Evolutionary conservation across 1,140 invertebrate genomes (phyloP).

Genomic region (Olivierus martensii): DNA sequence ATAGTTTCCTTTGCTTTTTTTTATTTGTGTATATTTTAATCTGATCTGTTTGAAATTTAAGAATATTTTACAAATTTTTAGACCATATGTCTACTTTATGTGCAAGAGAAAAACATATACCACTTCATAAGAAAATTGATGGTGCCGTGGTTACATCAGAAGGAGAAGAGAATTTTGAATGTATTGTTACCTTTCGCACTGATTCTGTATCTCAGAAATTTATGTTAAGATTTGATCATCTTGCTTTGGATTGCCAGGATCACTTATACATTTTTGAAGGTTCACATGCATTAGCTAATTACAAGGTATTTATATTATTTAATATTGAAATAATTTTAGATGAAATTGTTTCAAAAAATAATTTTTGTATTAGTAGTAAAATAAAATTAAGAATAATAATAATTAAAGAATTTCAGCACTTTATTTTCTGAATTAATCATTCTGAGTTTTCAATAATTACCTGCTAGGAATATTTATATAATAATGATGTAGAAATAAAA

Average conservation of each 20-base stretch:
- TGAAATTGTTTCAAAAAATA: too few relatives aligned
- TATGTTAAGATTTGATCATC: conserved; percentile 71
- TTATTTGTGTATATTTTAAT: too few relatives aligned
- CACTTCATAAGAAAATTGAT: conserved; percentile 72
- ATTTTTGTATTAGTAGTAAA: too few relatives aligned
- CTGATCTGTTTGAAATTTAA: too few relatives aligned
- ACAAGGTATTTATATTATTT: conserved; percentile 49
- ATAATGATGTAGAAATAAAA: too few relatives aligned
- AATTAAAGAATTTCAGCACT: too few relatives aligned
- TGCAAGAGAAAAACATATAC: conserved; percentile 17
- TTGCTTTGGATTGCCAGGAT: conserved; percentile 80
- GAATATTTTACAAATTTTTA: conserved; percentile 10
- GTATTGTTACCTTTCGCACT: conserved; percentile 81
- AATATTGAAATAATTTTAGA: not conserved
- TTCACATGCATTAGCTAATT: conserved; percentile 66
- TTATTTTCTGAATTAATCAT: too few relatives aligned
- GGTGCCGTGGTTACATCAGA: conserved; percentile 74
- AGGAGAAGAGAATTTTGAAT: conserved; percentile 77
- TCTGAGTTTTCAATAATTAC: too few relatives aligned
- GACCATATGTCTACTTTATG: conserved; percentile 25
- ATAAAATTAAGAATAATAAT: too few relatives aligned
- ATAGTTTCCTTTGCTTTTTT: too few relatives aligned
- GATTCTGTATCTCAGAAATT: conserved; percentile 83
- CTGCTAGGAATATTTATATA: too few relatives aligned
- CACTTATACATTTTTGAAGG: conserved; percentile 88